Percentiles rank a stretch among this genome's conserved stretches.
phyloP scores from a whole-genome alignment of 2,888 invertebrate genomes.

The Leucoma salicis region DNA sequence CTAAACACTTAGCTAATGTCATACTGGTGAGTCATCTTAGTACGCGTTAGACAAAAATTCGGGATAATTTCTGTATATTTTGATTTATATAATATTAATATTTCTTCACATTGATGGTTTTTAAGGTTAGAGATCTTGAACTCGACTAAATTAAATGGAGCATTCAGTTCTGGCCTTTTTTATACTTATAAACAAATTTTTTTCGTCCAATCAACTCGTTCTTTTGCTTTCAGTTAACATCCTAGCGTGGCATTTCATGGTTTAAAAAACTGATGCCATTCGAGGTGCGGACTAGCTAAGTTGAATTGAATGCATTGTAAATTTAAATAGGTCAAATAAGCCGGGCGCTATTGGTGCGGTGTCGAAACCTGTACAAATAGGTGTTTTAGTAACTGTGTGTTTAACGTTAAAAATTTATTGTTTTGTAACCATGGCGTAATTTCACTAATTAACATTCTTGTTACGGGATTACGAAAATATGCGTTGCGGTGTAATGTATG shows the following conservation, averaged over 20 bases:
- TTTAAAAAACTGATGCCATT: slow-evolving; percentile 5
- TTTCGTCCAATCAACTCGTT: background rate
- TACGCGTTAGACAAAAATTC: too few species aligned
- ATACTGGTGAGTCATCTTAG: too few species aligned
- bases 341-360: slow-evolving; percentile 12
- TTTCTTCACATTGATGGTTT: too few species aligned
- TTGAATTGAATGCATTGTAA: slow-evolving; percentile 11
- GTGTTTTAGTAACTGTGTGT: slow-evolving; percentile 11
- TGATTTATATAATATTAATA: too few species aligned
- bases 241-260: background rate
- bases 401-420: slow-evolving; percentile 17
- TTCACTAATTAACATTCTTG: slow-evolving; percentile 16
- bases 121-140: too few species aligned
- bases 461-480: slow-evolving; percentile 12
- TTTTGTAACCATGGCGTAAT: slow-evolving; percentile 24
- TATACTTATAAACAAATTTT: too few species aligned
- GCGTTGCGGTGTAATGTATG: background rate
- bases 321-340: slow-evolving; percentile 19
- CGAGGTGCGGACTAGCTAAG: slow-evolving; percentile 9
- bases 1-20: too few species aligned
- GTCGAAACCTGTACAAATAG: slow-evolving; percentile 23
- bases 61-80: too few species aligned
- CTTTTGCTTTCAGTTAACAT: background rate
- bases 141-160: too few species aligned
- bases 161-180: too few species aligned